Conservation (phyloP, 2,113 vertebrate genomes). For the Crotalus tigris region DNA sequence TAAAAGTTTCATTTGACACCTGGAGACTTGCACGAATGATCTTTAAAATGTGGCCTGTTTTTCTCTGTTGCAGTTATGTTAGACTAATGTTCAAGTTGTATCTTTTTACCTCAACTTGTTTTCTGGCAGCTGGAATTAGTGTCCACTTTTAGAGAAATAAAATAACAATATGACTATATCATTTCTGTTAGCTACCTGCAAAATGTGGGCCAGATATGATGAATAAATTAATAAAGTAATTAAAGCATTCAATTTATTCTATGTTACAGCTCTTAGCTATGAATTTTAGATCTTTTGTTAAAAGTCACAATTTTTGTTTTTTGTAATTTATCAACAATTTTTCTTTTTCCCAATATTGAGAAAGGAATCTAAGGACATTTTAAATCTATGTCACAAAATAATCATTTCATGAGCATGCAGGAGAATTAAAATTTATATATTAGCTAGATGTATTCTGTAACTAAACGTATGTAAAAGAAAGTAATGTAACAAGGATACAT, state of each 20-base stretch:
- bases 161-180: neutral
- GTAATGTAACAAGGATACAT: neutral
- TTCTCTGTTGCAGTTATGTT: neutral
- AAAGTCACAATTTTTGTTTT: neutral
- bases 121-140: neutral
- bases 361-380: neutral
- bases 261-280: neutral
- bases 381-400: neutral
- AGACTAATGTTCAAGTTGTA: neutral
- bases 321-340: neutral
- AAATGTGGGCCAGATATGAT: neutral
- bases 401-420: neutral
- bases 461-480: neutral
- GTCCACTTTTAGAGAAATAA: neutral
- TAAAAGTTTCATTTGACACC: too few relatives aligned
- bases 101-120: neutral
- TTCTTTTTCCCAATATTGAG: neutral
- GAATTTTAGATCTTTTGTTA: neutral
- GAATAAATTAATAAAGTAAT: neutral
- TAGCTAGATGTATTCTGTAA: neutral
- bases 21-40: too few relatives aligned
- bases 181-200: neutral
- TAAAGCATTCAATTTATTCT: neutral
- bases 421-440: neutral
- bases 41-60: too few relatives aligned